phyloP scores from a whole-genome alignment of 2,888 invertebrate genomes.

The Microctonus aethiopoides region DNA sequence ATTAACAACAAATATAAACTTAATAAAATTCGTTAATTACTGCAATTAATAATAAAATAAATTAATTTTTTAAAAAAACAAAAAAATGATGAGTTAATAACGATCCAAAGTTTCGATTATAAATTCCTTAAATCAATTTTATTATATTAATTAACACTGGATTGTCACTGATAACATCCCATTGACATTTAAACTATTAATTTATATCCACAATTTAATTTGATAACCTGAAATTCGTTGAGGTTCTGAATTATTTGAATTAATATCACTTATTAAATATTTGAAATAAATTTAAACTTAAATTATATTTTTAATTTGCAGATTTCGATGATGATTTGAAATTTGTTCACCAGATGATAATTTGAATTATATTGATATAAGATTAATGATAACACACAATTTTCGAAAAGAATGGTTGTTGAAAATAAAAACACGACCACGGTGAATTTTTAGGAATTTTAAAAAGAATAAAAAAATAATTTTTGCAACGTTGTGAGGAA shows the following conservation, averaged over 20 bases:
- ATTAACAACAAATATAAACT: no score
- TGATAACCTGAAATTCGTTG: not conserved
- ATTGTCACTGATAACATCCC: not conserved
- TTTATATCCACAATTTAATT: not conserved
- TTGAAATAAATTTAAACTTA: no score
- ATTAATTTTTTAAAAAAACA: not conserved
- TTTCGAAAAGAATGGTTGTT: not conserved
- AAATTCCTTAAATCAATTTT: not conserved
- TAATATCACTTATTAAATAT: not conserved
- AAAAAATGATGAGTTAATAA: not conserved
- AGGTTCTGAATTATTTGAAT: not conserved
- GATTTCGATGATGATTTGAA: no score
- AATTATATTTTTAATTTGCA: no score
- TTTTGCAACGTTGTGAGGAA: slow-evolving; percentile 36
- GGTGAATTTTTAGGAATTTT: not conserved
- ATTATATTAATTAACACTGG: not conserved
- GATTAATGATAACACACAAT: not conserved
- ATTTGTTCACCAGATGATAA: no score
- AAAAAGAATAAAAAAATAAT: not conserved
- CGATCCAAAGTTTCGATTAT: not conserved
- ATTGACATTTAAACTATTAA: not conserved
- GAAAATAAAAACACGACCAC: not conserved
- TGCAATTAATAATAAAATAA: not conserved
- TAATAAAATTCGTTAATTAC: not conserved
- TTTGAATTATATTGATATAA: no score